Conservation (phyloP, 2,113 vertebrate genomes). For the Micronisus gabar region DNA sequence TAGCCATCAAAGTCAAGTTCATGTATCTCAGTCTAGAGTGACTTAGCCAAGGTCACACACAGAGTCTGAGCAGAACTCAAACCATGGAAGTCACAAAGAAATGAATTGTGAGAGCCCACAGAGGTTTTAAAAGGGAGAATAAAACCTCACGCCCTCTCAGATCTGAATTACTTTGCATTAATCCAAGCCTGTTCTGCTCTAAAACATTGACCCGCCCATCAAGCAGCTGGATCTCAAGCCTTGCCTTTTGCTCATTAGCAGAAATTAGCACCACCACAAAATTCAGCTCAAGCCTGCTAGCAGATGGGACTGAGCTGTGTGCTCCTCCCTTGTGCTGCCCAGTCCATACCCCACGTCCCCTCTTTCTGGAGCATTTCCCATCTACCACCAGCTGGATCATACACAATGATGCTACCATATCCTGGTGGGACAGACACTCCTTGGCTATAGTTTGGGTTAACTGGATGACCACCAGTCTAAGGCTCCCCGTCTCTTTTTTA, state of each 20-base stretch:
- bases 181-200: background rate
- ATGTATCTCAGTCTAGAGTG: background rate
- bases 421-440: background rate
- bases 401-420: no score
- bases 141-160: background rate
- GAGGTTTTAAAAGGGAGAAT: background rate
- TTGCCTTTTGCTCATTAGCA: background rate
- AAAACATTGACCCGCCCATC: background rate
- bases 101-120: background rate
- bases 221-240: background rate
- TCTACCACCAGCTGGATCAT: accelerated
- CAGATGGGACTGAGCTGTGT: background rate
- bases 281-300: background rate
- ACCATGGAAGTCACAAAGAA: background rate
- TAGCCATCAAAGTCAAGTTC: background rate
- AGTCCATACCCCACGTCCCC: background rate
- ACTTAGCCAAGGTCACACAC: background rate
- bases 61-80: background rate
- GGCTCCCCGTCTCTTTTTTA: background rate
- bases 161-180: background rate
- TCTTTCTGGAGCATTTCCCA: background rate
- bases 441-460: background rate
- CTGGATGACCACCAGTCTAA: background rate
- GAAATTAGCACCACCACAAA: background rate
- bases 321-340: background rate